These are phyloP conservation scores for Neopelma chrysocephalum DNA, from an alignment of 2,797 vertebrate genomes.

Conservation along the genomic window DNA sequence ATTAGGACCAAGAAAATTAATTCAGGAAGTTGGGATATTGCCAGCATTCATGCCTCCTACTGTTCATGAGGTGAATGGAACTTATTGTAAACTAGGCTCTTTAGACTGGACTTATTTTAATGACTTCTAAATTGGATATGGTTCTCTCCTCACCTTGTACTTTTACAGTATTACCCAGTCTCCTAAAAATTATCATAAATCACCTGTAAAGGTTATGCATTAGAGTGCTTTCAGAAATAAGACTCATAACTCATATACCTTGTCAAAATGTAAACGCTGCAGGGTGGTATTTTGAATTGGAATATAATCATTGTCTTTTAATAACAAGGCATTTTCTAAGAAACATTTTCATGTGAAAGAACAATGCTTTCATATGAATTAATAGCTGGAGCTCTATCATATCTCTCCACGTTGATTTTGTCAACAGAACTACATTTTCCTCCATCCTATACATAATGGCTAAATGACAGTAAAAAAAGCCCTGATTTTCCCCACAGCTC, in stretches of 20 bases:
- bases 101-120: not conserved
- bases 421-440: not conserved
- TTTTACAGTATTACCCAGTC: not conserved
- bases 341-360: not conserved
- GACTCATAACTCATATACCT: slow-evolving; percentile 16
- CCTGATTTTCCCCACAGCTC: not conserved
- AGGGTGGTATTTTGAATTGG: not conserved
- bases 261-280: not conserved
- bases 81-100: not conserved
- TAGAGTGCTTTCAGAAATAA: not conserved
- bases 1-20: not conserved
- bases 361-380: not conserved
- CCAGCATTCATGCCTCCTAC: not conserved
- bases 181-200: not conserved
- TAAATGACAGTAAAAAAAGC: not conserved
- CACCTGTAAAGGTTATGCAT: not conserved
- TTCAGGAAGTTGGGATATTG: not conserved
- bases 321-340: not conserved
- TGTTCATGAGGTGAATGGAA: not conserved
- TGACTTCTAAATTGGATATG: not conserved
- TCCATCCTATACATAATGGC: not conserved
- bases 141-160: not conserved
- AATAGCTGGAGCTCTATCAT: not conserved
- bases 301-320: slow-evolving; percentile 2
- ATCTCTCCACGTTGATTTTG: not conserved